These are phyloP conservation scores for Choristoneura fumiferana DNA, from an alignment of 1,140 invertebrate genomes.

Conservation along the genomic window DNA sequence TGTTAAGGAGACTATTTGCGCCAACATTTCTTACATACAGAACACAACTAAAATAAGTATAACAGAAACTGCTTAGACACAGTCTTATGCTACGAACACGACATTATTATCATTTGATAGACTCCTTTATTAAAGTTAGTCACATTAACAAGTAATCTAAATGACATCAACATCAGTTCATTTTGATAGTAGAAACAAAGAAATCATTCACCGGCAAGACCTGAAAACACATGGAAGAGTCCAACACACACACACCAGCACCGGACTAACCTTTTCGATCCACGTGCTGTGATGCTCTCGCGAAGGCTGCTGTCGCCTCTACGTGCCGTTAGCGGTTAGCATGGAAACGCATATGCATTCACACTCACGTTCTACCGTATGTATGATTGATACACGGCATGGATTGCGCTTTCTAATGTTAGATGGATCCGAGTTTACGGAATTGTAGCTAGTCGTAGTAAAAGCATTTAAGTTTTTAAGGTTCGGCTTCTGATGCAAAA, in stretches of 20 bases:
- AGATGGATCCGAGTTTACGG: background rate
- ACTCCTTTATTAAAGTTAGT: no score
- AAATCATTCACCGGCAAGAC: background rate
- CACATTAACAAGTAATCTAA: no score
- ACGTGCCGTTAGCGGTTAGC: constrained; percentile 74
- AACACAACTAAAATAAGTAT: no score
- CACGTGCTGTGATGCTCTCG: constrained; percentile 79
- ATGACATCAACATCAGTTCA: background rate
- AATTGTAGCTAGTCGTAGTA: no score
- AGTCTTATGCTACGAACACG: no score
- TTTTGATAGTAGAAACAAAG: no score
- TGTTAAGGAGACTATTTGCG: no score
- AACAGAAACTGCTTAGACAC: no score
- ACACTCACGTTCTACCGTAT: constrained; percentile 53
- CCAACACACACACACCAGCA: constrained; percentile 26
- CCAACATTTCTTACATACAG: no score
- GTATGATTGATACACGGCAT: constrained; percentile 19
- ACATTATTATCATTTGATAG: no score
- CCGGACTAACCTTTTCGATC: constrained; percentile 86
- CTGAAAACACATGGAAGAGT: background rate
- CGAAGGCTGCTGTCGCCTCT: constrained; percentile 65
- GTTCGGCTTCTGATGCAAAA: no score
- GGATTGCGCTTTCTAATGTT: constrained; percentile 7
- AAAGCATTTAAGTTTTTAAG: no score
- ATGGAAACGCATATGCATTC: constrained; percentile 73